Base-by-base conservation (phyloP, 2,888 invertebrate species). In the Lochmaea crataegi region DNA sequence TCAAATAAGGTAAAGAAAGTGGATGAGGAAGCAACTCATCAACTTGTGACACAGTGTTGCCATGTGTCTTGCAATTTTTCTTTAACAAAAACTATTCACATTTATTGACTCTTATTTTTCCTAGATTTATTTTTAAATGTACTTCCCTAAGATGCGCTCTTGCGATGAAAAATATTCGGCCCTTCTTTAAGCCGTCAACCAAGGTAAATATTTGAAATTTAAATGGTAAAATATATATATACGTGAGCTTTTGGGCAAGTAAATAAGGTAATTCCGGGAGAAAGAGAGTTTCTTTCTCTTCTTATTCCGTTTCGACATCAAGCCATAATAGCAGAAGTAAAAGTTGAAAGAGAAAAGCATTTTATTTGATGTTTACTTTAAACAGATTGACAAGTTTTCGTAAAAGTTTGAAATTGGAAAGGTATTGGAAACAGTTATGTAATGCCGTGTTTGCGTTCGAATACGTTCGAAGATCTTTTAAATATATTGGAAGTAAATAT, bases 201-300 rank as follows among this genome's bases (percentile, higher is more conserved):
- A 80, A 81, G 79, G 80, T 81, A 83, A 82, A 83, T 82, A 82
- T 82, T 81, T 81, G 80, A 80, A 81, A 82, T 80, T 81, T 81
- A 80, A 81, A 82, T 79, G 78, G 76, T 78, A 65, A 68, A 76
- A 72, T 75, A 70, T 72, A 38, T 38, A 75, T 73, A 70, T 73
- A 57, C 68, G 73, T 22, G 64, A 66, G 64, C 69, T 71, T 61
- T 68, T 53, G 48, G 58, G 73, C 72, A 68, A 74, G 73, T 76
- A 75, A 77, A 77, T 76, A 77, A 76, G 72, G 76, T 76, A 75
- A 79, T 79, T 78, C 73, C 71, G 60, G 1, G 69, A 60, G 71
- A 75, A 68, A 64, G 71, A 69, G 65, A 67, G 48, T 65, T 71
- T 65, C 71, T 67, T 66, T 71, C 68, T 73, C 58, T 58, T 71